phyloP scores from a whole-genome alignment of 2,113 vertebrate species.

The Pseudolaguvia tuberculata region DNA sequence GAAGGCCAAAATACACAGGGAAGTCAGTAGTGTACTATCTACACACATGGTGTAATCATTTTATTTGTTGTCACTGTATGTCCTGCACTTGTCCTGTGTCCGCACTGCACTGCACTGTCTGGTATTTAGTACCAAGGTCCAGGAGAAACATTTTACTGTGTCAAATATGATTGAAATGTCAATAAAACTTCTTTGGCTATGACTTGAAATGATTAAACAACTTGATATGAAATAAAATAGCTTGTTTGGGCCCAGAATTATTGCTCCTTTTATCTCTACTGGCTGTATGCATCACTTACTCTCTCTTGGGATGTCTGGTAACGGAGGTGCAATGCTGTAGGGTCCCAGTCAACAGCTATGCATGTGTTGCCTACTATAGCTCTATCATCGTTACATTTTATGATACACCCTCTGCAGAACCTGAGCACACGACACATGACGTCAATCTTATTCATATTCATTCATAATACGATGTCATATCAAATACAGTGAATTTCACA shows the following conservation, averaged over 20 bases:
- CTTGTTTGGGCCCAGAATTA: no score
- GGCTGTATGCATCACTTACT: conserved; percentile 59
- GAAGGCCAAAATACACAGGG: background rate
- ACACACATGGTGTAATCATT: no score
- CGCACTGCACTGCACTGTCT: no score
- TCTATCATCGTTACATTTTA: conserved; percentile 76
- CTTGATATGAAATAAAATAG: background rate
- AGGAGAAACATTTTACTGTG: no score
- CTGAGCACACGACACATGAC: conserved; percentile 51
- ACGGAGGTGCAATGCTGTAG: conserved; percentile 82
- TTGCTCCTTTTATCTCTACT: no score
- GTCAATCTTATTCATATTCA: background rate
- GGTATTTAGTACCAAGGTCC: no score
- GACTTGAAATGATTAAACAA: no score
- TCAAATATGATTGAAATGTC: no score
- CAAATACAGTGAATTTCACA: background rate
- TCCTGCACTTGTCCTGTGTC: no score
- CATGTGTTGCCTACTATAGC: conserved; percentile 76
- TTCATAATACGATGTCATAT: background rate
- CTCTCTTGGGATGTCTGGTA: conserved; percentile 86
- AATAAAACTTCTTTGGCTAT: no score
- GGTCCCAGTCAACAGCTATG: conserved; percentile 86
- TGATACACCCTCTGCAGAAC: conserved; percentile 83
- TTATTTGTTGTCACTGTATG: no score
- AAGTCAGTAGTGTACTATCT: background rate